These are phyloP conservation scores for Euplagia quadripunctaria DNA, from an alignment of 2,888 invertebrate genomes.

Conservation along the genomic window DNA sequence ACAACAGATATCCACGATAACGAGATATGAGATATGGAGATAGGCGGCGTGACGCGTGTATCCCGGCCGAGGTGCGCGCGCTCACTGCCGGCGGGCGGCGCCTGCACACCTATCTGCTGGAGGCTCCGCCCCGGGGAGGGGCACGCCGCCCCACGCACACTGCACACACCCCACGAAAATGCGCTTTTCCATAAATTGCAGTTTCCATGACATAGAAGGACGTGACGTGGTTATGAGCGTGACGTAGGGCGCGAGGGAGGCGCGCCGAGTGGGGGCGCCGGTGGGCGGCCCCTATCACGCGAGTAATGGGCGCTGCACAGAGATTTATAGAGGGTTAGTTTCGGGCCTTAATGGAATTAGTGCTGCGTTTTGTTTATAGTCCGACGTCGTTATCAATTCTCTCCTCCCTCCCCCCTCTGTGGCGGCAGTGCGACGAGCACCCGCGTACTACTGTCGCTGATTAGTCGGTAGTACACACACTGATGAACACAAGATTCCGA, in stretches of 20 bases:
- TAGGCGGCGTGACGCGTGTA: constrained; percentile 56
- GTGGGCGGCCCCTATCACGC: constrained; percentile 57
- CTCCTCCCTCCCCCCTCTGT: constrained; percentile 14
- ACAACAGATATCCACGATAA: constrained; percentile 49
- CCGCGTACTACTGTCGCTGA: constrained; percentile 49
- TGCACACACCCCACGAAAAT: constrained; percentile 52
- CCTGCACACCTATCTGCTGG: constrained; percentile 43
- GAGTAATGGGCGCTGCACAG: constrained; percentile 62
- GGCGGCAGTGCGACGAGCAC: constrained; percentile 7
- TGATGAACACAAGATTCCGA: constrained; percentile 23
- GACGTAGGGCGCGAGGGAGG: constrained; percentile 38
- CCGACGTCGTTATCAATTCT: constrained; percentile 55
- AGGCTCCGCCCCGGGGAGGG: constrained; percentile 38
- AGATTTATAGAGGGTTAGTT: constrained; percentile 74
- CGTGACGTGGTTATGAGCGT: constrained; percentile 37
- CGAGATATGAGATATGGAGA: constrained; percentile 40
- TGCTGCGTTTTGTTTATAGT: constrained; percentile 70
- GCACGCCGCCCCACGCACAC: constrained; percentile 30
- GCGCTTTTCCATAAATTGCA: constrained; percentile 67
- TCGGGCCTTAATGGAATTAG: constrained; percentile 78
- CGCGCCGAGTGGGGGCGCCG: constrained; percentile 42
- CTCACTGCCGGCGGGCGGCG: constrained; percentile 57
- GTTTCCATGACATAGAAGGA: constrained; percentile 40
- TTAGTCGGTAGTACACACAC: constrained; percentile 59
- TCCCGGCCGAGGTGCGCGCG: constrained; percentile 63